These are phyloP conservation scores for Caenorhabditis sp. DNA, from an alignment of 2,888 invertebrate species.

Conservation along the genomic window DNA sequence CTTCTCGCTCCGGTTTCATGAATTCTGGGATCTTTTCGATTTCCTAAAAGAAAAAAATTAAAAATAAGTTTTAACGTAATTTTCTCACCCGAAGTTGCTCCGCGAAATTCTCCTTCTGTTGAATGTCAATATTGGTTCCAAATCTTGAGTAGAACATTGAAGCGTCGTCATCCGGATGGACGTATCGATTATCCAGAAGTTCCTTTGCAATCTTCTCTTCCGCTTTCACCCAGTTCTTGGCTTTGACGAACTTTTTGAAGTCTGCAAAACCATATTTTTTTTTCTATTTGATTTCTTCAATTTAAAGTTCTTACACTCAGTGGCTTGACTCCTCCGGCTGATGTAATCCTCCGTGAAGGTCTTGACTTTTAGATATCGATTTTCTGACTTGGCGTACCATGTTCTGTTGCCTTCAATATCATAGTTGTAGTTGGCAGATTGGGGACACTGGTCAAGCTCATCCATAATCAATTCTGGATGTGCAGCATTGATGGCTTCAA, in stretches of 20 bases:
- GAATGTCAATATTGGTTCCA: constrained; percentile 19
- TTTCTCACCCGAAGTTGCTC: background rate
- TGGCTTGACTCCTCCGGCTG: background rate
- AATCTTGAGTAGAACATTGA: background rate
- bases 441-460: background rate
- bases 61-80: background rate
- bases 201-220: background rate
- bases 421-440: constrained; percentile 4
- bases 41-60: constrained; percentile 7
- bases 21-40: constrained; percentile 1
- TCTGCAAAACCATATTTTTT: background rate
- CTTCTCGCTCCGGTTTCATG: background rate
- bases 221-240: background rate
- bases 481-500: background rate
- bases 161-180: background rate
- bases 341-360: background rate
- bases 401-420: background rate
- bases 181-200: background rate
- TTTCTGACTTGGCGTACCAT: background rate
- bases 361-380: background rate
- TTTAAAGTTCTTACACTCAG: background rate
- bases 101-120: background rate
- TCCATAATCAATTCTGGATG: constrained; percentile 8
- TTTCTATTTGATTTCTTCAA: no score
- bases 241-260: background rate